Evolutionary conservation across 1,140 invertebrate genomes (phyloP), one percentile per base, ranked within the genome.

Genomic region (Sitophilus oryzae): DNA sequence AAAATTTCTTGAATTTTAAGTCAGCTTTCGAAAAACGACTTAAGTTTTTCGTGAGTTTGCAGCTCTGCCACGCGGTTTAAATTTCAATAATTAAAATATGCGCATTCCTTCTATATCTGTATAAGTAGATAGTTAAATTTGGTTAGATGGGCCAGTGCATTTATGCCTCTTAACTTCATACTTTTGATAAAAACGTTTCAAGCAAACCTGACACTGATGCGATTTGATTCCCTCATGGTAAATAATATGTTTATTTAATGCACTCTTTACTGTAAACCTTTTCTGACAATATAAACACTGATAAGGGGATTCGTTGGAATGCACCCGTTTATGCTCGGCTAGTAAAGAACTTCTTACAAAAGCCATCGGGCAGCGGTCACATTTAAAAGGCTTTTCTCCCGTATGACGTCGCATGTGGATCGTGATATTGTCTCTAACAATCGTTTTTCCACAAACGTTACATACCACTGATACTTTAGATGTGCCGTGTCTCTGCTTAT

Each of bases 231-330:
- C 42, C 21, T 44, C 25, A 22, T 44, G 46, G 10, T 19, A 48
- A 3, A 35, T 19, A 36, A 48, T 14, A 20, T 48, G 36, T 15
- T 9, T 21, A 19, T 48, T 48, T 19, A 38, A 37, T 3, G 30
- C 18, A 18, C 79, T 78, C n/a, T 78, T 74, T 1, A 84, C 75
- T 1, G 80, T 83, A 63, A 90, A 91, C 1, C 79, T 74, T 51
- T 82, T 82, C 0, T 77, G 77, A 65, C 89, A 92, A 0, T 83
- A 74, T 25, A 79, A 77, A 66, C 90, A 93, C 50, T 78, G 74
- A 63, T 83, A 87, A 0, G 88, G 86, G 43, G 80, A 77, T 56
- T 86, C 84, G 5, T 48, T 53, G n/a, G 52, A 52, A 49, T 64
- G 62, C 14, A 36, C 23, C 25, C 57, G 56, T 8, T 16, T 36